Conservation (phyloP, 2,113 vertebrate genomes). For the Entelurus aequoreus region DNA sequence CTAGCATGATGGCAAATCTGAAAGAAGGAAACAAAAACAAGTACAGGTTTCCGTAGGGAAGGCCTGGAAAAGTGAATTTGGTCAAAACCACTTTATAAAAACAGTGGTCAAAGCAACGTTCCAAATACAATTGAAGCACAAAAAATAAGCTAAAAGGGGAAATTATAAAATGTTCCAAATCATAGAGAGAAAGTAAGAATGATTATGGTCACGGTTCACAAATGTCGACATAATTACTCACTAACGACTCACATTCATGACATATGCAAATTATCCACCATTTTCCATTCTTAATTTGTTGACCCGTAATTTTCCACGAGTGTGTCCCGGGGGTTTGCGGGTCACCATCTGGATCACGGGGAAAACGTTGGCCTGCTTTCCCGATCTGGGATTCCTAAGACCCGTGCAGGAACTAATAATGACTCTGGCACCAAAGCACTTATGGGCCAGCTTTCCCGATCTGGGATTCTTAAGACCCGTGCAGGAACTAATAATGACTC, state of each 20-base stretch:
- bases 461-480: constrained; percentile 6
- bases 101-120: too few species aligned
- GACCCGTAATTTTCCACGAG: constrained; percentile 27
- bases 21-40: too few species aligned
- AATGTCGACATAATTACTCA: neutral
- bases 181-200: too few species aligned
- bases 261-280: neutral
- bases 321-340: constrained; percentile 13
- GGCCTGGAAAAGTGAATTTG: too few species aligned
- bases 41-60: too few species aligned
- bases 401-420: constrained; percentile 22
- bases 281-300: constrained; percentile 20
- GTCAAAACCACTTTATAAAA: too few species aligned
- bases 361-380: constrained; percentile 3
- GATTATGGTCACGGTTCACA: too few species aligned
- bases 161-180: too few species aligned
- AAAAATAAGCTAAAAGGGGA: too few species aligned
- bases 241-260: constrained; percentile 5
- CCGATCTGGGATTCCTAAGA: constrained; percentile 7
- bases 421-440: constrained; percentile 35
- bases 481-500: constrained; percentile 27
- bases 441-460: constrained; percentile 21
- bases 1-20: too few species aligned
- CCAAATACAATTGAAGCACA: too few species aligned
- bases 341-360: constrained; percentile 35